Percentiles rank a stretch among this genome's conserved stretches.
phyloP scores from a whole-genome alignment of 1,140 invertebrate species.

The Uloborus diversus region DNA sequence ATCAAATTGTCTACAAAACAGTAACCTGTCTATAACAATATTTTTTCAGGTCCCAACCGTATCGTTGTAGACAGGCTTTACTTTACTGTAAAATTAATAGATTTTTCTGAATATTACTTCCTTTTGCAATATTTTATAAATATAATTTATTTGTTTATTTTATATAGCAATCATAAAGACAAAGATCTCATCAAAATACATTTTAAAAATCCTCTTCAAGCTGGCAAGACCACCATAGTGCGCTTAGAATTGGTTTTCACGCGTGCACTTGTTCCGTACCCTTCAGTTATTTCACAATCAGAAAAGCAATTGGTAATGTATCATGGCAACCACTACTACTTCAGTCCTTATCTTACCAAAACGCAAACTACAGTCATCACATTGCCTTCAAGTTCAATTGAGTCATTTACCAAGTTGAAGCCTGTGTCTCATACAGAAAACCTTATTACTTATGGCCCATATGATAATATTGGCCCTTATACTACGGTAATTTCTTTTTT shows the following conservation, averaged over 20 bases:
- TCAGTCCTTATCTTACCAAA: slow-evolving; percentile 79
- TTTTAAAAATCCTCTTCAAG: slow-evolving; percentile 62
- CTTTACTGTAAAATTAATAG: no score
- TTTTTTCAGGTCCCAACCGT: no score
- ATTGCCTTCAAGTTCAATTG: slow-evolving; percentile 77
- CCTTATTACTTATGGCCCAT: slow-evolving; percentile 86
- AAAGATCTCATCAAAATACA: slow-evolving; percentile 58
- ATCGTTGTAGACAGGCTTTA: no score
- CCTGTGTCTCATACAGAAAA: slow-evolving; percentile 82
- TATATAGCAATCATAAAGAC: slow-evolving; percentile 14
- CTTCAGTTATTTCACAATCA: slow-evolving; percentile 85
- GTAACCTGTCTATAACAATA: no score
- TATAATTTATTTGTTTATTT: slow-evolving; percentile 40
- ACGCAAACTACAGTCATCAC: slow-evolving; percentile 84
- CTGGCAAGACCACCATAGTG: slow-evolving; percentile 65
- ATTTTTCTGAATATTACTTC: no score
- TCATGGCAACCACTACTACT: slow-evolving; percentile 84
- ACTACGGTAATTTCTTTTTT: slow-evolving; percentile 64
- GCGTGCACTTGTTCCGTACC: slow-evolving; percentile 82
- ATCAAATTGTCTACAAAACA: no score
- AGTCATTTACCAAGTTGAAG: slow-evolving; percentile 84
- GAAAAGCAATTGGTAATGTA: slow-evolving; percentile 94
- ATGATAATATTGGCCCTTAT: slow-evolving; percentile 76
- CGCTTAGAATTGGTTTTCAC: slow-evolving; percentile 80
- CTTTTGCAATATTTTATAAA: no score